These are phyloP conservation scores for Bombus pyrosoma DNA, from an alignment of 1,140 invertebrate genomes.

Conservation along the genomic window DNA sequence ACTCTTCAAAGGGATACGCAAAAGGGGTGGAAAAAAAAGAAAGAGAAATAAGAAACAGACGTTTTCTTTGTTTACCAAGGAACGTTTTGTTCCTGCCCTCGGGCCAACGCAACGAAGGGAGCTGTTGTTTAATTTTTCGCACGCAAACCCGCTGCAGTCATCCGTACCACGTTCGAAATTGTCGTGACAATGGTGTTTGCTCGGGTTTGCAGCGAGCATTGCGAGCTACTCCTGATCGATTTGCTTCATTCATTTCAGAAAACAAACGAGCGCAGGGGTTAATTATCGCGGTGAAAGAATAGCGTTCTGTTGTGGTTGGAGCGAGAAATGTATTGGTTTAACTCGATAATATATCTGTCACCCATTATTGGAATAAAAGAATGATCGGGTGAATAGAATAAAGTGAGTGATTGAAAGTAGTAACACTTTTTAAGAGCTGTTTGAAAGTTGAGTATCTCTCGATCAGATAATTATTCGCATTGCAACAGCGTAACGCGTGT, in stretches of 20 bases:
- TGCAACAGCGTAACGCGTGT: neutral
- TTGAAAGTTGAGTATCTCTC: neutral
- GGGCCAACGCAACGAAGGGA: no score
- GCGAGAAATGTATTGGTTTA: neutral
- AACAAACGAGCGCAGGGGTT: neutral
- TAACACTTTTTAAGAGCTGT: neutral
- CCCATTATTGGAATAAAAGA: no score
- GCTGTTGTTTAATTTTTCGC: constrained; percentile 42
- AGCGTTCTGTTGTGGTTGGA: no score
- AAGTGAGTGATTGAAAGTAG: neutral
- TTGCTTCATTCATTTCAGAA: neutral
- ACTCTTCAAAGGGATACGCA: constrained; percentile 19
- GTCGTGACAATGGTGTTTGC: neutral
- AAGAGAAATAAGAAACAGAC: constrained; percentile 13
- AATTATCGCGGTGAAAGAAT: neutral
- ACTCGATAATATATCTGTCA: no score
- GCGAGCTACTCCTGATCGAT: neutral
- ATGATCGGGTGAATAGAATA: neutral
- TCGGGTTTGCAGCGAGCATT: neutral
- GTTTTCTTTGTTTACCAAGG: constrained; percentile 40
- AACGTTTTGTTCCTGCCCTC: constrained; percentile 29
- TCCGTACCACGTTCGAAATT: neutral
- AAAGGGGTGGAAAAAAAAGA: neutral
- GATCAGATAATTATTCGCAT: neutral
- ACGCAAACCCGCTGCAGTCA: neutral